phyloP scores from a whole-genome alignment of 2,113 vertebrate genomes.

The Melanostigma gelatinosum region DNA sequence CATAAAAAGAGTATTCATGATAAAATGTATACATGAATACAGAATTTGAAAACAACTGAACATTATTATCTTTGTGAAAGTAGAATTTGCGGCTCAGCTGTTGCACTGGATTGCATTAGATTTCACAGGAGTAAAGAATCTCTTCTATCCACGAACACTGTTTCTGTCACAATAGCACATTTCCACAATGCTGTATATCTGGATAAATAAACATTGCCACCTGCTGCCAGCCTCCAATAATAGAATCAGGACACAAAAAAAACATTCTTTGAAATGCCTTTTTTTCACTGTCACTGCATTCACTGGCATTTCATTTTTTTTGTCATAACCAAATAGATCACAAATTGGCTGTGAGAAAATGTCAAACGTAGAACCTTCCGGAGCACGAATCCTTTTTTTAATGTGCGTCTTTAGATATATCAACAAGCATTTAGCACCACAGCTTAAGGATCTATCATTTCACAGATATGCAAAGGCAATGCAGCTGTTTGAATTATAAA shows the following conservation, averaged over 20 bases:
- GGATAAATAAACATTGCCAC: conserved; percentile 78
- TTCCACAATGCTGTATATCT: conserved; percentile 18
- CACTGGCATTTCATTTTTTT: conserved; percentile 36
- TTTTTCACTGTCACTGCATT: neutral
- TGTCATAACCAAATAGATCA: conserved; percentile 22
- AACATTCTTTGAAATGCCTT: conserved; percentile 18
- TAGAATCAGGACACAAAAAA: conserved; percentile 39
- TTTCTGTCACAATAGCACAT: conserved; percentile 15
- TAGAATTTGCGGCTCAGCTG: neutral
- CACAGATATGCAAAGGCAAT: conserved; percentile 19
- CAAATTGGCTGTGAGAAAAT: conserved; percentile 27
- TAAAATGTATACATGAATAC: neutral
- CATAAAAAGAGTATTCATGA: neutral
- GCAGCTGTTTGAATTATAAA: conserved; percentile 43
- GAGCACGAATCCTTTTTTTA: conserved; percentile 42
- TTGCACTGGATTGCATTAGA: neutral
- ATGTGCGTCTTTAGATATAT: conserved; percentile 27
- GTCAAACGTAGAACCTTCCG: conserved; percentile 10
- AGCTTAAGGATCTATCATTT: conserved; percentile 18
- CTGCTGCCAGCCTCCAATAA: conserved; percentile 73
- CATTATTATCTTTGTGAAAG: neutral
- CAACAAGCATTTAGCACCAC: conserved; percentile 20
- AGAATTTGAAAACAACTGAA: neutral
- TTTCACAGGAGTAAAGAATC: neutral
- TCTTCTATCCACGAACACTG: neutral